Evolutionary conservation across 2,888 invertebrate species (phyloP).

Genomic region (Latheticus oryzae): DNA sequence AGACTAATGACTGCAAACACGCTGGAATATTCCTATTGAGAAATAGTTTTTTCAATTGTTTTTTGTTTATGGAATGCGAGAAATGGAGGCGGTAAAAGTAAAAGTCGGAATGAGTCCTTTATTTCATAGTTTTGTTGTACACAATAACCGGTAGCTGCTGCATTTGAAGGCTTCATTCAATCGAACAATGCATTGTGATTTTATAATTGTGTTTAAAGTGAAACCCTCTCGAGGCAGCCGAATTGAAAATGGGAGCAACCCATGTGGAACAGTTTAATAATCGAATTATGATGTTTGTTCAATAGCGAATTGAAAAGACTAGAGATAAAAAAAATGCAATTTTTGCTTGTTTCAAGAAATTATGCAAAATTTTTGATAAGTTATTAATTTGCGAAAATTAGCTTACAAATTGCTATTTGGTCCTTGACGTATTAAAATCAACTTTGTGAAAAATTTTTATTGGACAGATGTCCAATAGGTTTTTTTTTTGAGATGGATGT

Average conservation of each 20-base stretch:
- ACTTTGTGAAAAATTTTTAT: too few relatives aligned
- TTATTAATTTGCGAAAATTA: too few relatives aligned
- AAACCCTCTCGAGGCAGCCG: conserved; percentile 52
- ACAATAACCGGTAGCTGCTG: conserved; percentile 47
- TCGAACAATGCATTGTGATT: conserved; percentile 56
- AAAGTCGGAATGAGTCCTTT: conserved; percentile 32
- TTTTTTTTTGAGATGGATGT: conserved; percentile 49
- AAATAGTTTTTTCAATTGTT: too few relatives aligned
- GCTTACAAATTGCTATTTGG: too few relatives aligned
- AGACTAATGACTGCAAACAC: too few relatives aligned
- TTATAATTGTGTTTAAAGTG: conserved; percentile 58
- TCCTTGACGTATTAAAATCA: too few relatives aligned
- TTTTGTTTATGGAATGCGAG: too few relatives aligned
- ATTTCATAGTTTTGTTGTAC: conserved; percentile 40
- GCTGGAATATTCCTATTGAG: too few relatives aligned
- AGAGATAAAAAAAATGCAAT: too few relatives aligned
- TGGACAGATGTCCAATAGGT: too few relatives aligned
- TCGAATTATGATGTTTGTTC: conserved; percentile 54
- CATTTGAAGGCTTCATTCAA: conserved; percentile 53
- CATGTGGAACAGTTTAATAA: conserved; percentile 57
- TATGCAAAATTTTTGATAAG: too few relatives aligned
- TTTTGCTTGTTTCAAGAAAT: too few relatives aligned
- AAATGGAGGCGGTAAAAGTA: conserved; percentile 16
- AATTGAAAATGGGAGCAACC: conserved; percentile 43
- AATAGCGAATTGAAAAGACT: conserved; percentile 15